Percentiles rank a stretch among this genome's conserved stretches.
These are phyloP conservation scores for Anabacerthia variegaticeps DNA, from an alignment of 2,797 vertebrate species.

Conservation along the genomic window DNA sequence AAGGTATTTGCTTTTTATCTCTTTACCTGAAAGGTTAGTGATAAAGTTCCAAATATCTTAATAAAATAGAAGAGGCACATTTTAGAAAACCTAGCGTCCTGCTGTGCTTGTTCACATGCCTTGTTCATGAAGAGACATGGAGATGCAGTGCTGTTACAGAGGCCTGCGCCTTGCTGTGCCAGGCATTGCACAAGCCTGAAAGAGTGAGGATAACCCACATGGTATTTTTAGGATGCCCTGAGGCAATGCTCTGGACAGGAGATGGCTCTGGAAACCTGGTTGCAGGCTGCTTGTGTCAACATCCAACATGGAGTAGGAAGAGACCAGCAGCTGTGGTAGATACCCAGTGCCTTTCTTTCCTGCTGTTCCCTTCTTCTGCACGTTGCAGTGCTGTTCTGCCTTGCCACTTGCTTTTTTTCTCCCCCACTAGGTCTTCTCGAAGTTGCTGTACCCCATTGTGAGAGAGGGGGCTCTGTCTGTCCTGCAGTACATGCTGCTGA, in stretches of 20 bases:
- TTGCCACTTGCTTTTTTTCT: background rate
- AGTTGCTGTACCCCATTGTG: constrained; percentile 81
- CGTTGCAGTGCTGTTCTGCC: background rate
- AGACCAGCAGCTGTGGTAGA: background rate
- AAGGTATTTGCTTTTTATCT: background rate
- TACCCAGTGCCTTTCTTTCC: background rate
- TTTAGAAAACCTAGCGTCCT: background rate
- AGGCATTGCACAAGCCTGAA: background rate
- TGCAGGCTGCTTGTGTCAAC: background rate
- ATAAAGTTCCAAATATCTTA: background rate
- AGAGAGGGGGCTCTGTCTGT: constrained; percentile 79
- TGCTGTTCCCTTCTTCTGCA: background rate
- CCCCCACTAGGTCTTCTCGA: constrained; percentile 80
- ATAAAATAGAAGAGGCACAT: background rate
- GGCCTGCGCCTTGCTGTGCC: background rate
- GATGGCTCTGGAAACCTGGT: background rate
- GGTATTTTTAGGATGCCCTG: background rate
- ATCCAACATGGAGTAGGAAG: background rate
- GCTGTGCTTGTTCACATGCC: background rate
- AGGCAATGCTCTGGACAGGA: background rate
- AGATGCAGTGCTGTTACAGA: background rate
- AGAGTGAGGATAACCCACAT: background rate
- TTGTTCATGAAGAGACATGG: background rate
- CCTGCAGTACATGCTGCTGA: constrained; percentile 82
- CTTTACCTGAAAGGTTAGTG: background rate